phyloP scores from a whole-genome alignment of 2,797 vertebrate species.

The Nyctibius grandis region DNA sequence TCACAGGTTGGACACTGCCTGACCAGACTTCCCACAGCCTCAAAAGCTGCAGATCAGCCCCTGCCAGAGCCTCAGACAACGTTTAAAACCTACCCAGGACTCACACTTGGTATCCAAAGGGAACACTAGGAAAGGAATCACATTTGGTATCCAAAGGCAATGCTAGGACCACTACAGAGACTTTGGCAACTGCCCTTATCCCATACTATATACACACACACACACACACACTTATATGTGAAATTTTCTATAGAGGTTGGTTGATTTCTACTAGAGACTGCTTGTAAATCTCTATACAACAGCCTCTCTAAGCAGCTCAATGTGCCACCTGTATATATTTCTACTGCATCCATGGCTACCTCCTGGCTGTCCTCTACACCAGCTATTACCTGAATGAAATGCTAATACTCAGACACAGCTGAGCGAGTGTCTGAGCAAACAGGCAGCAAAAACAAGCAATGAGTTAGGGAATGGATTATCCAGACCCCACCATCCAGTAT shows the following conservation, averaged over 20 bases:
- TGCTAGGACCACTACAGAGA: not conserved
- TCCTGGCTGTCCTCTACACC: not conserved
- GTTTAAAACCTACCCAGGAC: not conserved
- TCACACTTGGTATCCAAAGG: not conserved
- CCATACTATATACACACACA: not conserved
- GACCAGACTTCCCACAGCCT: not conserved
- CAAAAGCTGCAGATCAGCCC: not conserved
- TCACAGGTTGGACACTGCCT: not conserved
- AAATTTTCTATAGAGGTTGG: not conserved
- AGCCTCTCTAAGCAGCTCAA: not conserved
- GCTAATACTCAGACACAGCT: not conserved
- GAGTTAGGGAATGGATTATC: not conserved
- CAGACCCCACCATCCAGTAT: not conserved
- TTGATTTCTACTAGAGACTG: not conserved
- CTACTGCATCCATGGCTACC: not conserved
- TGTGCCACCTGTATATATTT: not conserved
- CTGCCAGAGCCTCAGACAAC: not conserved
- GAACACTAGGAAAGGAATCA: not conserved
- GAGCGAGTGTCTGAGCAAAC: not conserved
- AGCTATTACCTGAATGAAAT: not conserved
- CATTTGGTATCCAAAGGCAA: not conserved
- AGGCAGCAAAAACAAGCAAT: not conserved
- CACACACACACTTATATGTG: rapidly evolving
- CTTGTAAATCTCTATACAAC: not conserved
- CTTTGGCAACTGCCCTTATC: not conserved